Percentiles rank a stretch among this genome's conserved stretches.
Conservation (phyloP, 2,113 vertebrate genomes). For the Epinephelus lanceolatus region DNA sequence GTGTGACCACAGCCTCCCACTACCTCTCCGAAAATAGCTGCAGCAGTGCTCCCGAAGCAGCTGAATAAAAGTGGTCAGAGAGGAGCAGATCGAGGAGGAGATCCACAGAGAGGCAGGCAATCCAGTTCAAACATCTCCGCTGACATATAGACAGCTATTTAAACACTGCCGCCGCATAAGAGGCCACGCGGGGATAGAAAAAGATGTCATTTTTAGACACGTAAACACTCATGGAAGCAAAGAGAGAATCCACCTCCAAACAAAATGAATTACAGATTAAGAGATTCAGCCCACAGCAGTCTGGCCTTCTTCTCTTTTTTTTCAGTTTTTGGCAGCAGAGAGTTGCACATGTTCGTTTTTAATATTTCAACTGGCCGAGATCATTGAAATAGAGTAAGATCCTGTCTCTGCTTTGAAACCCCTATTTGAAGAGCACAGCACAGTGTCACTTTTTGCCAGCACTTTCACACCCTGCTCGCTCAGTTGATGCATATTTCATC, state of each 20-base stretch:
- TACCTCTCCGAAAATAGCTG: slow-evolving; percentile 79
- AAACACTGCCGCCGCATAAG: slow-evolving; percentile 48
- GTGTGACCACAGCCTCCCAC: slow-evolving; percentile 83
- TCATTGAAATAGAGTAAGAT: not conserved
- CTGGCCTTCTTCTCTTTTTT: not conserved
- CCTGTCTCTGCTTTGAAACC: slow-evolving; percentile 11
- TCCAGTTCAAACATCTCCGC: slow-evolving; percentile 72
- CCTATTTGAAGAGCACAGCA: slow-evolving; percentile 6
- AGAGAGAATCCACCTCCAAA: slow-evolving; percentile 44
- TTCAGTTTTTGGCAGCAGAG: not conserved
- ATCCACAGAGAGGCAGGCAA: slow-evolving; percentile 65
- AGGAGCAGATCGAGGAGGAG: slow-evolving; percentile 69
- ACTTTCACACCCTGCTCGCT: slow-evolving; percentile 40
- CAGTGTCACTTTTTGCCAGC: slow-evolving; percentile 35
- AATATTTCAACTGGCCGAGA: slow-evolving; percentile 5
- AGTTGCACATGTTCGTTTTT: not conserved
- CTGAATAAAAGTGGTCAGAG: slow-evolving; percentile 75
- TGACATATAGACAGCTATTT: slow-evolving; percentile 68
- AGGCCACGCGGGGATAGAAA: slow-evolving; percentile 1
- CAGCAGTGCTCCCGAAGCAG: slow-evolving; percentile 61
- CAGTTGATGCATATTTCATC: slow-evolving; percentile 48
- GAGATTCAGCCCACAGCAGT: slow-evolving; percentile 20
- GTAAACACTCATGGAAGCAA: slow-evolving; percentile 15
- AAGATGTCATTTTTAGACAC: slow-evolving; percentile 24
- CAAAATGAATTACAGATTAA: slow-evolving; percentile 24